Evolutionary conservation across 2,113 vertebrate genomes (phyloP).

Genomic region (Lethenteron camtschaticum): DNA sequence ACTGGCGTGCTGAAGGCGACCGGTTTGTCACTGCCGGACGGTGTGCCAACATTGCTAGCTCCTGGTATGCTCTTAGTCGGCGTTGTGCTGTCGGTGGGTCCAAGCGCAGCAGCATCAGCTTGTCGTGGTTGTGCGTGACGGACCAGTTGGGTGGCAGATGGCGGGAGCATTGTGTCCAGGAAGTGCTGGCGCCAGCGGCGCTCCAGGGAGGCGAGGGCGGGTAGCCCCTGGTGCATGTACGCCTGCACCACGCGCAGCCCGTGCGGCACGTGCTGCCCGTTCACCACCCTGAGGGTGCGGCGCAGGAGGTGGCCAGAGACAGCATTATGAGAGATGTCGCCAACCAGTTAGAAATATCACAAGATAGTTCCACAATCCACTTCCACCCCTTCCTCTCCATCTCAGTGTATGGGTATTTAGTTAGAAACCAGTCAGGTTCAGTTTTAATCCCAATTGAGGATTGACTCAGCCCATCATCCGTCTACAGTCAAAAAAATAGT

Average conservation of each 20-base stretch:
- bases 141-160: slow-evolving; percentile 75
- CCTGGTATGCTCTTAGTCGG: no score
- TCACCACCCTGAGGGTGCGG: slow-evolving; percentile 40
- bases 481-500: no score
- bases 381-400: background rate
- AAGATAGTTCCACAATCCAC: background rate
- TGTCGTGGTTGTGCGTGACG: slow-evolving; percentile 66
- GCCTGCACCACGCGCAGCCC: slow-evolving; percentile 71
- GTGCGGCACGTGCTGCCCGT: slow-evolving; percentile 58
- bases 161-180: slow-evolving; percentile 55
- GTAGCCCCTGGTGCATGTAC: slow-evolving; percentile 35
- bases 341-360: background rate
- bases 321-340: background rate
- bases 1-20: no score
- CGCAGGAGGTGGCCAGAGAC: background rate
- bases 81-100: no score
- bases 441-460: no score
- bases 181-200: slow-evolving; percentile 84
- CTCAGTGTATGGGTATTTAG: background rate
- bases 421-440: no score
- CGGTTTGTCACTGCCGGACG: no score
- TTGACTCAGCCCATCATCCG: no score
- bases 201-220: slow-evolving; percentile 65
- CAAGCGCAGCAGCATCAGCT: slow-evolving; percentile 28
- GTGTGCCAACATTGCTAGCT: no score